Conservation (phyloP, 2,888 invertebrate genomes). For the Drosophila emarginata region DNA sequence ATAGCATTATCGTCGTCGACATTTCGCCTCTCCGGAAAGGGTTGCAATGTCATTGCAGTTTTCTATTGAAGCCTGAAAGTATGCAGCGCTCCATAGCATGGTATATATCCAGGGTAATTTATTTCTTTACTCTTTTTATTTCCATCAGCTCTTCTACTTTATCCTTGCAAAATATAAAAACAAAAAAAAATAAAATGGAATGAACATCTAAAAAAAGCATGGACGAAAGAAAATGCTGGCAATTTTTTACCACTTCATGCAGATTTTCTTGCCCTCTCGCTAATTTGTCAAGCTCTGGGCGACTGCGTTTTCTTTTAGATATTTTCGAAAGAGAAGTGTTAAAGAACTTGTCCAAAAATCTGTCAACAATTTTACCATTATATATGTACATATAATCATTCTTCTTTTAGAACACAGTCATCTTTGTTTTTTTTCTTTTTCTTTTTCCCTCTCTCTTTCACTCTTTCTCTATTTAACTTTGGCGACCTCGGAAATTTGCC, state of each 20-base stretch:
- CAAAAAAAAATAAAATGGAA: conserved; percentile 12
- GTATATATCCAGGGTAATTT: conserved; percentile 63
- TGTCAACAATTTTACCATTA: neutral
- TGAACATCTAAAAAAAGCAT: conserved; percentile 9
- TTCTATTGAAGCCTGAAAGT: conserved; percentile 73
- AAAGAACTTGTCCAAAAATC: neutral
- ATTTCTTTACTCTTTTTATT: conserved; percentile 53
- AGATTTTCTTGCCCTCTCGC: conserved; percentile 45
- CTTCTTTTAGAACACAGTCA: neutral
- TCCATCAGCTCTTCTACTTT: conserved; percentile 18
- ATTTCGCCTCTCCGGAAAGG: conserved; percentile 9
- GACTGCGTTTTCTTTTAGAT: neutral
- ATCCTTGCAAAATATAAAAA: conserved; percentile 1
- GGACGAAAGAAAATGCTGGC: conserved; percentile 54
- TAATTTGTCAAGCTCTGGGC: conserved; percentile 70
- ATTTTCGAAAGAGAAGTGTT: neutral
- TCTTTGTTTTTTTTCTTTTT: neutral
- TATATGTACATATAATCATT: neutral
- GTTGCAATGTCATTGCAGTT: conserved; percentile 70
- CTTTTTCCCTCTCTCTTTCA: neutral
- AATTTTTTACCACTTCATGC: conserved; percentile 60
- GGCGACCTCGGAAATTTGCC: conserved; percentile 76
- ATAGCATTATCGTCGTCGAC: neutral
- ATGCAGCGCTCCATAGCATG: conserved; percentile 52
- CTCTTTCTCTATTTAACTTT: conserved; percentile 38